Percentiles rank a stretch among this genome's conserved stretches.
These are phyloP conservation scores for Ctenomys sociabilis DNA, from an alignment of 2,113 vertebrate genomes.

Conservation along the genomic window DNA sequence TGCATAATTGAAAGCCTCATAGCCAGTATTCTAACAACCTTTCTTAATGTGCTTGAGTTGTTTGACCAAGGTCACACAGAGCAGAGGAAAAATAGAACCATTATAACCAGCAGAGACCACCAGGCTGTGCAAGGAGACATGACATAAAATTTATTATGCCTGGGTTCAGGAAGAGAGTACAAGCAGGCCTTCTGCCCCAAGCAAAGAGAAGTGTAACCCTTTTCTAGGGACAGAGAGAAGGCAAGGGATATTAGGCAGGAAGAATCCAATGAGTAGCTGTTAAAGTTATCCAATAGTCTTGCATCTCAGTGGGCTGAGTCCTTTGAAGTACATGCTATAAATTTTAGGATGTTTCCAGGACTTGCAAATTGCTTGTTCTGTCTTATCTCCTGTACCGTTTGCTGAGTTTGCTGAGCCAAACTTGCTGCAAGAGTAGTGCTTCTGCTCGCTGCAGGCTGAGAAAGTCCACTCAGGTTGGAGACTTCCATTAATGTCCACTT, in stretches of 20 bases:
- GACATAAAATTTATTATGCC: neutral
- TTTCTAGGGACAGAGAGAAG: neutral
- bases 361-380: neutral
- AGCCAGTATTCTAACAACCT: neutral
- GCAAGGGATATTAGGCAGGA: neutral
- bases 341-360: neutral
- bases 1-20: neutral
- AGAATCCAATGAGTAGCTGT: neutral
- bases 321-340: neutral
- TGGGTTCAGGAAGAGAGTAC: neutral
- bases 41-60: constrained; percentile 14
- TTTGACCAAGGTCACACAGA: neutral
- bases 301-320: neutral
- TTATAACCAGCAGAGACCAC: neutral
- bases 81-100: neutral
- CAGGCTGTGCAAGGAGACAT: neutral
- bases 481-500: neutral
- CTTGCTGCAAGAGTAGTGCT: neutral
- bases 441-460: neutral
- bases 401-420: no score
- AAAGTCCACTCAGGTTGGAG: neutral
- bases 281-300: neutral
- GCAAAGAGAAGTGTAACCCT: neutral
- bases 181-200: neutral
- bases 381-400: neutral